phyloP scores from a whole-genome alignment of 2,113 vertebrate species.

The Pseudopipra pipra region DNA sequence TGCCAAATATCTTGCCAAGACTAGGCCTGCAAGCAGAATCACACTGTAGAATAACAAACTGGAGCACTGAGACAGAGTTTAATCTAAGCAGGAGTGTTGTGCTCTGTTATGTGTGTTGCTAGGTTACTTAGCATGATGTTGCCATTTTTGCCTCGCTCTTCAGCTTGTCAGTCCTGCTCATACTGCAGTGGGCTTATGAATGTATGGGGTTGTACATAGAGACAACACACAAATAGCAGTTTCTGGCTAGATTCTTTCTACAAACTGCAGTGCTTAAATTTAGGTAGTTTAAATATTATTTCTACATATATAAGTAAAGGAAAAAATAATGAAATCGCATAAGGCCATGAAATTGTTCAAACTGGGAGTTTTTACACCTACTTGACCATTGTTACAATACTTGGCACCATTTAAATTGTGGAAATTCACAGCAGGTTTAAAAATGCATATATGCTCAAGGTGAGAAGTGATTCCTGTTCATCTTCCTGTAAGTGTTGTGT shows the following conservation, averaged over 20 bases:
- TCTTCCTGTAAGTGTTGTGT: neutral
- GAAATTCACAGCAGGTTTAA: neutral
- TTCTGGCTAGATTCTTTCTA: neutral
- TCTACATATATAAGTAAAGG: neutral
- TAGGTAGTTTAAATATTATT: neutral
- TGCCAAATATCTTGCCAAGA: conserved; percentile 39
- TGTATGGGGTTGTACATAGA: rapidly evolving
- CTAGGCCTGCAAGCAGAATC: conserved; percentile 8
- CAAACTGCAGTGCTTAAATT: neutral
- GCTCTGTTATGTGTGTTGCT: conserved; percentile 73
- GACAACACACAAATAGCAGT: neutral
- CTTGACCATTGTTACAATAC: neutral
- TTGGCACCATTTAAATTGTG: neutral
- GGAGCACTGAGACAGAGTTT: conserved; percentile 52
- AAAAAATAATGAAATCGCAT: neutral
- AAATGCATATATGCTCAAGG: neutral
- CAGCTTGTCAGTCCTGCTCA: neutral
- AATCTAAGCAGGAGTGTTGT: conserved; percentile 59
- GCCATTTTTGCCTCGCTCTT: conserved; percentile 11
- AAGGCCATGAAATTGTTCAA: neutral
- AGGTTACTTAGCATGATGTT: conserved; percentile 40
- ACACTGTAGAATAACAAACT: conserved; percentile 45
- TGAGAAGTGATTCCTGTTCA: neutral
- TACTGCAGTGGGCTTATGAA: neutral
- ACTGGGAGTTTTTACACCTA: neutral